These are phyloP conservation scores for Sylvietta virens DNA, from an alignment of 2,113 vertebrate genomes.

Conservation along the genomic window DNA sequence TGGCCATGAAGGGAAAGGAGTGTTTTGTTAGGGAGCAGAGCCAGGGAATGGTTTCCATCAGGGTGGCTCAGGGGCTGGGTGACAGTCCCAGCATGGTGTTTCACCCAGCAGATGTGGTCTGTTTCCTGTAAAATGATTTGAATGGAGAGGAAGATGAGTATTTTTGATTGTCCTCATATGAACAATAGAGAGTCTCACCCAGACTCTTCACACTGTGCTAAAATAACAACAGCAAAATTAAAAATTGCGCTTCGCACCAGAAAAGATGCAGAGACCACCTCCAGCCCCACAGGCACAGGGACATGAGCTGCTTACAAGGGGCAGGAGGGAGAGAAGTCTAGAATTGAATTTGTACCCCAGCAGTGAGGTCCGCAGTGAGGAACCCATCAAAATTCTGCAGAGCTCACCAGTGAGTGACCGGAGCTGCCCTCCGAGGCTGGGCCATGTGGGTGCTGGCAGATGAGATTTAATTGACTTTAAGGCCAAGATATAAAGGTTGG, in stretches of 20 bases:
- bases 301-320: background rate
- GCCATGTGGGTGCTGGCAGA: background rate
- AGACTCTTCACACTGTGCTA: background rate
- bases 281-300: background rate
- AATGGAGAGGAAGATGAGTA: background rate
- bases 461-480: background rate
- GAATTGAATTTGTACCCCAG: fast-evolving
- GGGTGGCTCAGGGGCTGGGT: background rate
- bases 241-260: background rate
- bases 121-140: background rate
- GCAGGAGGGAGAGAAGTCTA: background rate
- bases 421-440: background rate
- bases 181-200: background rate
- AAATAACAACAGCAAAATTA: background rate
- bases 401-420: background rate
- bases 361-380: background rate
- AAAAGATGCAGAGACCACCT: background rate
- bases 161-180: fast-evolving
- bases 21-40: background rate
- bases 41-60: background rate
- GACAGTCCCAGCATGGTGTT: background rate
- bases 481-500: background rate
- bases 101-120: background rate
- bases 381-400: background rate
- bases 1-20: background rate